Base-by-base conservation (phyloP, 2,888 invertebrate species). In the Colostygia pectinataria region DNA sequence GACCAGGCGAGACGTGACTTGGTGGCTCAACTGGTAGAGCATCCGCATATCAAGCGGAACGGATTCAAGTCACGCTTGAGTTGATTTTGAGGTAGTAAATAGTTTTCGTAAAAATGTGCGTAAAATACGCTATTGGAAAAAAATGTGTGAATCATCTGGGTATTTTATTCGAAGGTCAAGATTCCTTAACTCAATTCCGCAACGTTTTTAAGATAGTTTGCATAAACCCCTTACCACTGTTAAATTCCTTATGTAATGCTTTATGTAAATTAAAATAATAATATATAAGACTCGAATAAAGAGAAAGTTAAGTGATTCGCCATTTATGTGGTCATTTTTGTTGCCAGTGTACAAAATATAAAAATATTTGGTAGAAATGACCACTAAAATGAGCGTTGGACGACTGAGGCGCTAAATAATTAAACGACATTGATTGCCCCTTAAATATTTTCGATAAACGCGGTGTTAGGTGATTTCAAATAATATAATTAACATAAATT, bases 321-420 rank as follows among this genome's bases (percentile, higher is more conserved):
- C 68, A 66, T 65, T 68, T 69, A 66, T 65, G 70, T 68, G 70
- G 67, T 69, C 65, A 61, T 61, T 71, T 72, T 68, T 71, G 63
- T 68, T 68, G 53, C 52, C 46, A 62, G 47, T 57, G 55, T 48
- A 57, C 55, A 57, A 39, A 48, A 42, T 27, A 18, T 20, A 6
- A 6, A 20, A 6, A 6, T 20, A 5, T 10, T 33, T 36, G 46
- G 29, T 57, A 57, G 62, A 67, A 60, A 47, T 57, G 66, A 66
- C 64, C 61, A 62, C 62, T 62, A 58, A 59, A 63, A 59, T 43
- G 52, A 59, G 44, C 51, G 54, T 57, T 57, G 10, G 36, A 43
- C 31, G 66, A 71, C 71, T 74, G 71, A 72, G 38, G 40, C 46
- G 43, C 31, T 36, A 4, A 9, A 7, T 8, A 18, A 39, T 24